These are phyloP conservation scores for Serranus cabrilla DNA, from an alignment of 2,797 vertebrate genomes.

Conservation along the genomic window DNA sequence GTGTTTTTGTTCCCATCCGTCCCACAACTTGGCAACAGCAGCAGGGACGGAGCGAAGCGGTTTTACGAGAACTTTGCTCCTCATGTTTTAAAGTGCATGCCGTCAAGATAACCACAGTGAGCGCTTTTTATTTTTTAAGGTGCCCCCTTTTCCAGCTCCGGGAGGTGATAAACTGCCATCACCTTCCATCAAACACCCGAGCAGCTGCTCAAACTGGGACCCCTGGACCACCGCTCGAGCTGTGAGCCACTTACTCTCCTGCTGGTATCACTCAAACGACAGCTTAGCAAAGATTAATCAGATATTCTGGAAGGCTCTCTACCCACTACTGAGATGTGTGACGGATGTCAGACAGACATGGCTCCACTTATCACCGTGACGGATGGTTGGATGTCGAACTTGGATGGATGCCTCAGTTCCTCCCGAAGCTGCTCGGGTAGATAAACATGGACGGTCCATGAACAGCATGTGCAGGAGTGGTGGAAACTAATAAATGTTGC, in stretches of 20 bases:
- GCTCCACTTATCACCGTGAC: conserved; percentile 79
- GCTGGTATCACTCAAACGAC: conserved; percentile 79
- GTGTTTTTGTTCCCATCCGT: conserved; percentile 26
- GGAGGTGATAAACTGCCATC: conserved; percentile 69
- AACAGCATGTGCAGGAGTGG: background rate
- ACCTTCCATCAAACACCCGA: conserved; percentile 68
- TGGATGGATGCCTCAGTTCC: conserved; percentile 54
- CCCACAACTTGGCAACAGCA: conserved; percentile 34
- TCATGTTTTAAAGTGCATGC: conserved; percentile 3
- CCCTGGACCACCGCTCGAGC: conserved; percentile 64
- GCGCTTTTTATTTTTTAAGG: conserved; percentile 16
- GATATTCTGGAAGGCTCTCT: conserved; percentile 72
- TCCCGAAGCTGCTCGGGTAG: conserved; percentile 21
- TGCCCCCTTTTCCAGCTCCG: background rate
- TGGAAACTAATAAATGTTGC: background rate
- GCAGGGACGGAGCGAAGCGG: background rate
- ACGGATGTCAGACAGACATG: conserved; percentile 78
- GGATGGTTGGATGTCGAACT: conserved; percentile 66
- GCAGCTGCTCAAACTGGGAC: conserved; percentile 64
- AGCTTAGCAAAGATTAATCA: conserved; percentile 82
- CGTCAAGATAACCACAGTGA: conserved; percentile 12
- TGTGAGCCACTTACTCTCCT: conserved; percentile 73
- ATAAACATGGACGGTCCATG: conserved; percentile 24
- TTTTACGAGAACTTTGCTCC: conserved; percentile 40
- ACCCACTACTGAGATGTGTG: conserved; percentile 71